Conservation (phyloP, 2,113 vertebrate genomes). For the Tupaia chinensis region DNA sequence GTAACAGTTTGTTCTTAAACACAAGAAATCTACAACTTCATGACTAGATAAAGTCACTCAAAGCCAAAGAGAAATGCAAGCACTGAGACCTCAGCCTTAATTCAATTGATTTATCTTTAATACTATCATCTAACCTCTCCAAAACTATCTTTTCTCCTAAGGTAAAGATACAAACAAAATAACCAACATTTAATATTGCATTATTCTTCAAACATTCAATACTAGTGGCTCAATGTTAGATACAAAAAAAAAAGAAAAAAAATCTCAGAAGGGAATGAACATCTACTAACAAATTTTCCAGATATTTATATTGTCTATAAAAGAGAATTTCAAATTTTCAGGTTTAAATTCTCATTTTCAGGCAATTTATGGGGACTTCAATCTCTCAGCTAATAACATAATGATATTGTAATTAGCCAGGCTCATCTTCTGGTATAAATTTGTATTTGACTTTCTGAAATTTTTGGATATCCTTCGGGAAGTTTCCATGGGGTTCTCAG, state of each 20-base stretch:
- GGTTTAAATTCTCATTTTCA: constrained; percentile 3
- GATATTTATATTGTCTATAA: background rate
- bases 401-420: background rate
- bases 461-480: background rate
- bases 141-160: background rate
- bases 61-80: too few relatives aligned
- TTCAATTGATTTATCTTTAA: constrained; percentile 32
- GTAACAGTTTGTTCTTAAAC: too few relatives aligned
- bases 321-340: constrained; percentile 27
- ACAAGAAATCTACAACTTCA: constrained; percentile 41
- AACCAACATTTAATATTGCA: background rate
- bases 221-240: background rate
- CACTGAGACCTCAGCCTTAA: background rate
- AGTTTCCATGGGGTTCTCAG: background rate
- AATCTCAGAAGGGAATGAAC: background rate
- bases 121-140: background rate
- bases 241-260: constrained; percentile 12
- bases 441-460: background rate
- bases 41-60: constrained; percentile 34
- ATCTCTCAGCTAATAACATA: background rate
- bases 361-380: background rate
- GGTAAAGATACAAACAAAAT: constrained; percentile 14
- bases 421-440: constrained; percentile 5
- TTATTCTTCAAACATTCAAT: constrained; percentile 28
- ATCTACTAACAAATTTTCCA: constrained; percentile 7